These are phyloP conservation scores for Pectinophora gossypiella DNA, from an alignment of 1,140 invertebrate species.

Conservation along the genomic window DNA sequence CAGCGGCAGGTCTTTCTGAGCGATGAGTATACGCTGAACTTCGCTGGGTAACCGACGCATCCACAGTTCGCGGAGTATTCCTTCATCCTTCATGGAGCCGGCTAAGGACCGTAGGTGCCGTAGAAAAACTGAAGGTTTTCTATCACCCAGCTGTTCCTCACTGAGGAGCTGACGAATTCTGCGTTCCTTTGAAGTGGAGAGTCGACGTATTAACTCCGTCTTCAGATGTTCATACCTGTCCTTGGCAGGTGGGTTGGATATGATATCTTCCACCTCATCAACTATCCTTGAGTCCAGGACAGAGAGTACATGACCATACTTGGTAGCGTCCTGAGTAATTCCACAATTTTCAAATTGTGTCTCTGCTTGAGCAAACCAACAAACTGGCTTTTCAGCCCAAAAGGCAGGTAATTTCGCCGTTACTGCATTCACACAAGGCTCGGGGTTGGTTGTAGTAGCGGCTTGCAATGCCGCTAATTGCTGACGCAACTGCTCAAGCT, in stretches of 20 bases:
- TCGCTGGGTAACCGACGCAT: conserved; percentile 1
- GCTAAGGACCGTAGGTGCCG: conserved; percentile 19
- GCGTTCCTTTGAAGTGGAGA: conserved; percentile 12
- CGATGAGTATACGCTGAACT: conserved; percentile 3
- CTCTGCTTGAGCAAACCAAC: background rate
- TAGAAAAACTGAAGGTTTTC: conserved; percentile 29
- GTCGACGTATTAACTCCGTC: conserved; percentile 2
- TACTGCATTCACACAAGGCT: too few relatives aligned
- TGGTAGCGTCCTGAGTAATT: background rate
- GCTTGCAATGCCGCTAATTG: too few relatives aligned
- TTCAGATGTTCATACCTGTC: background rate
- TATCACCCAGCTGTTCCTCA: conserved; percentile 21
- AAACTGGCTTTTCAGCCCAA: background rate
- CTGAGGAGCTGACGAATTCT: conserved; percentile 14
- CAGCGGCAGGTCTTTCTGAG: background rate
- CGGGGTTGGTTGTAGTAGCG: too few relatives aligned
- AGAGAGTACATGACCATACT: background rate
- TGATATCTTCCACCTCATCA: background rate
- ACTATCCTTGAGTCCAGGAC: background rate
- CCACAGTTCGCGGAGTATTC: background rate
- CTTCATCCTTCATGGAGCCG: background rate
- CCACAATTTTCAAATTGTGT: background rate
- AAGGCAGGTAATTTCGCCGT: background rate
- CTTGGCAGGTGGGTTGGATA: background rate
- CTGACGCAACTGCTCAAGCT: too few relatives aligned